Conservation (phyloP, 2,888 invertebrate species). For the Orthosia gothica region DNA sequence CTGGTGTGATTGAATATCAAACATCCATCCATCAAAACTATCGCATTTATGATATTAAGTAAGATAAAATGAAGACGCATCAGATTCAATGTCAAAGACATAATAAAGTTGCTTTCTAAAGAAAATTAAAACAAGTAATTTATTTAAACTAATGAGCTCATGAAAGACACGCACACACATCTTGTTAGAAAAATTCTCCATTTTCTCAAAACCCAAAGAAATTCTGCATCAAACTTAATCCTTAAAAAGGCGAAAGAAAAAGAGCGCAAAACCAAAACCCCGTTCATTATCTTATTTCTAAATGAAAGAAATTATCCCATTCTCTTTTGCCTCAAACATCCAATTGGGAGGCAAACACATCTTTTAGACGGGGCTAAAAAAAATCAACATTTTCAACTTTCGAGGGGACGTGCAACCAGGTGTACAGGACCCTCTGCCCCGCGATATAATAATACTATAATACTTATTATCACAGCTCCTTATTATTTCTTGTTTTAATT, state of each 20-base stretch:
- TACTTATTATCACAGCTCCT: conserved; percentile 91
- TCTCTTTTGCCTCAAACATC: conserved; percentile 56
- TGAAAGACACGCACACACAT: background rate
- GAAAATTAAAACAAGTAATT: background rate
- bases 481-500: conserved; percentile 92
- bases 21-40: too few species aligned
- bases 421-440: conserved; percentile 81
- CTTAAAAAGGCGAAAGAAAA: conserved; percentile 4
- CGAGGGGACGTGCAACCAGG: conserved; percentile 80
- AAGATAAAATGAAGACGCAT: too few species aligned
- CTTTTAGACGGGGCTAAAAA: conserved; percentile 60
- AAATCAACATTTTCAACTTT: conserved; percentile 67
- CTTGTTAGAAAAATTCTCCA: background rate
- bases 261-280: background rate
- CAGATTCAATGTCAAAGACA: background rate
- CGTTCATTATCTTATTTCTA: conserved; percentile 43
- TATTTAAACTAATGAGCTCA: background rate
- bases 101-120: background rate
- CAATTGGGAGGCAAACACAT: conserved; percentile 68
- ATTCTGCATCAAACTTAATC: background rate
- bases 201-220: background rate
- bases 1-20: too few species aligned
- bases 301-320: conserved; percentile 59
- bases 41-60: too few species aligned
- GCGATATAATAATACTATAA: conserved; percentile 89